A percentile compares a stretch with the other conserved stretches of the same genome.
Evolutionary conservation across 1,140 invertebrate genomes (phyloP).

Genomic region (Parasteatoda tepidariorum): DNA sequence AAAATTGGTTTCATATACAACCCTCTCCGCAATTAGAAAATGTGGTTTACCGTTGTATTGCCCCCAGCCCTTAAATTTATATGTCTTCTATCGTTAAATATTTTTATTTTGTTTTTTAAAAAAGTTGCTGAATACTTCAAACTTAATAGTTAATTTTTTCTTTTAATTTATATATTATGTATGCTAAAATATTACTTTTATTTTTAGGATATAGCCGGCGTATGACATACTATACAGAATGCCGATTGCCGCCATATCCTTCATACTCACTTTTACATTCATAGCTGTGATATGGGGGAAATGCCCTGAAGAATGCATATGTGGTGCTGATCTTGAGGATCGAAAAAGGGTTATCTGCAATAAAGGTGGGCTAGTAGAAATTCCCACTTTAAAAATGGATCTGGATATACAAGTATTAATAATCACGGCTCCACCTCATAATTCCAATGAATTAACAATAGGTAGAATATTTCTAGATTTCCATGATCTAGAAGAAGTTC

Average conservation of each 20-base stretch:
- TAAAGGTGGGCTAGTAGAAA: constrained; percentile 73
- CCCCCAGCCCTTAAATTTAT: no score
- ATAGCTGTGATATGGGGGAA: constrained; percentile 1
- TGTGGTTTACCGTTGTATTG: no score
- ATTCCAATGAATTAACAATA: constrained; percentile 78
- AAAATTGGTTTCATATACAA: no score
- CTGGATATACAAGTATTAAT: constrained; percentile 75
- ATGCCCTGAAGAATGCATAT: constrained; percentile 66
- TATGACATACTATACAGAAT: no score
- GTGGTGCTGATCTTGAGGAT: constrained; percentile 64
- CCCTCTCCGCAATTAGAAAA: no score
- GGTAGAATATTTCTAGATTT: constrained; percentile 79
- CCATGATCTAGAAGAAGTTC: constrained; percentile 77
- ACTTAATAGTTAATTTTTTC: no score
- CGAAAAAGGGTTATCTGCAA: constrained; percentile 70
- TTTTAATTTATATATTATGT: no score
- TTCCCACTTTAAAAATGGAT: constrained; percentile 75
- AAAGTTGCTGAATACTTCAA: no score
- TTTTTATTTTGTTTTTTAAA: no score
- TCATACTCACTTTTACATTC: not conserved
- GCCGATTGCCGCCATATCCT: not conserved
- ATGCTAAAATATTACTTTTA: no score
- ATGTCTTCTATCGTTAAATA: no score
- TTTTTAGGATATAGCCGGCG: no score
- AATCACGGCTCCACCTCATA: constrained; percentile 76